Evolutionary conservation across 2,113 vertebrate genomes (phyloP).

Genomic region (Ophiodon elongatus): DNA sequence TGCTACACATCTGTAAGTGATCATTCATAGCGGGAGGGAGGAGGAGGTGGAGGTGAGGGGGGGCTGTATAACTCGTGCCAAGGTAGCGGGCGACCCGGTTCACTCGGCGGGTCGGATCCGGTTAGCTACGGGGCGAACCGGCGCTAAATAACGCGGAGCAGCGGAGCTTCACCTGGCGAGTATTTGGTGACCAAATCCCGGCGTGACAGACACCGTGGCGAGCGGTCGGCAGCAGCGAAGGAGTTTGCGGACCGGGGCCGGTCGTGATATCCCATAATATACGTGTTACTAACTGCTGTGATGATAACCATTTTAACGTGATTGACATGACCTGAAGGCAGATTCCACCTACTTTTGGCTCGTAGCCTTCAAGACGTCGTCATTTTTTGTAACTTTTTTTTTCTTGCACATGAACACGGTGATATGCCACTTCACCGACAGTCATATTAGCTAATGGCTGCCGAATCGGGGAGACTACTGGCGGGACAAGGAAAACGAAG

Average conservation of each 20-base stretch:
- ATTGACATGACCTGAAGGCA: constrained; percentile 75
- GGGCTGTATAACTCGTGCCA: too few species aligned
- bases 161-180: constrained; percentile 49
- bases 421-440: constrained; percentile 86
- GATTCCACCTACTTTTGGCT: constrained; percentile 68
- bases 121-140: constrained; percentile 21
- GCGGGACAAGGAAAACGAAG: constrained; percentile 88
- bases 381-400: constrained; percentile 79
- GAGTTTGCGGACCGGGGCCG: constrained; percentile 79
- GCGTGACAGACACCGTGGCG: constrained; percentile 81
- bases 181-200: constrained; percentile 82
- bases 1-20: constrained; percentile 85
- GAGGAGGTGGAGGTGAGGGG: too few species aligned
- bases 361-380: constrained; percentile 78
- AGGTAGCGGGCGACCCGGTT: constrained; percentile 51
- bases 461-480: constrained; percentile 89
- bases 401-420: constrained; percentile 86
- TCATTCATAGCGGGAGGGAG: constrained; percentile 72
- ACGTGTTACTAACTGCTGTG: constrained; percentile 45
- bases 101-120: constrained; percentile 17
- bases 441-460: constrained; percentile 88
- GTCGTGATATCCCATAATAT: constrained; percentile 29
- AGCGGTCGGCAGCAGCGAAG: constrained; percentile 71
- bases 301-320: constrained; percentile 42
- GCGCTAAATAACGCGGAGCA: constrained; percentile 23